Evolutionary conservation across 1,140 invertebrate species (phyloP).

Genomic region (Melipona quadrifasciata): DNA sequence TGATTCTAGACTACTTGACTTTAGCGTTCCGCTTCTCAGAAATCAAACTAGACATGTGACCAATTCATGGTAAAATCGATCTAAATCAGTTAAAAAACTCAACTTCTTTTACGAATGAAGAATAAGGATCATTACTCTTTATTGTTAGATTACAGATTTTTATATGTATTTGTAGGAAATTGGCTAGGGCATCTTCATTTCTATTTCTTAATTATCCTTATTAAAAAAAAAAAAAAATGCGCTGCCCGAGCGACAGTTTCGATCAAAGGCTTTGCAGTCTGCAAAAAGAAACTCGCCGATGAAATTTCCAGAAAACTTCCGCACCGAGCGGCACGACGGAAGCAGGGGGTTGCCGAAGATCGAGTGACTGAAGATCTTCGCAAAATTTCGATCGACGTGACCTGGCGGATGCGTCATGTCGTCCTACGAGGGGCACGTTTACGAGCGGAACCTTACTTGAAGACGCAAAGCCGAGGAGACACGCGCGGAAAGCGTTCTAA

Average conservation of each 20-base stretch:
- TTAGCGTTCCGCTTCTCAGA: background rate
- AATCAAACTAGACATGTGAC: background rate
- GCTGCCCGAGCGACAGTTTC: too few species aligned
- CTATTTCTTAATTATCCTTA: too few species aligned
- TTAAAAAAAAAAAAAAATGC: too few species aligned
- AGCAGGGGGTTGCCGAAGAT: too few species aligned
- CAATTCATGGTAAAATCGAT: too few species aligned
- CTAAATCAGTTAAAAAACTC: too few species aligned
- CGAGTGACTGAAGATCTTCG: background rate
- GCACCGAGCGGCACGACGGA: background rate
- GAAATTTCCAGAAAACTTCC: background rate
- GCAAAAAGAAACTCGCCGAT: background rate
- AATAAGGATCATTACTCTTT: too few species aligned
- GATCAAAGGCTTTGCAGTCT: too few species aligned
- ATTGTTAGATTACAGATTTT: too few species aligned
- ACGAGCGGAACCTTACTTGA: constrained; percentile 52
- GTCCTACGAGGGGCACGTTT: constrained; percentile 29
- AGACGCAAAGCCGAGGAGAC: constrained; percentile 24
- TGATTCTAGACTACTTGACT: background rate
- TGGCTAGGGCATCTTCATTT: too few species aligned
- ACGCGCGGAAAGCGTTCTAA: constrained; percentile 20
- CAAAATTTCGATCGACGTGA: background rate
- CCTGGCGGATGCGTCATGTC: constrained; percentile 56
- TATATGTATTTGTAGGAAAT: too few species aligned
- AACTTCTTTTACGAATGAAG: too few species aligned